Evolutionary conservation across 2,113 vertebrate species (phyloP).

Genomic region (Urocynchramus pylzowi): DNA sequence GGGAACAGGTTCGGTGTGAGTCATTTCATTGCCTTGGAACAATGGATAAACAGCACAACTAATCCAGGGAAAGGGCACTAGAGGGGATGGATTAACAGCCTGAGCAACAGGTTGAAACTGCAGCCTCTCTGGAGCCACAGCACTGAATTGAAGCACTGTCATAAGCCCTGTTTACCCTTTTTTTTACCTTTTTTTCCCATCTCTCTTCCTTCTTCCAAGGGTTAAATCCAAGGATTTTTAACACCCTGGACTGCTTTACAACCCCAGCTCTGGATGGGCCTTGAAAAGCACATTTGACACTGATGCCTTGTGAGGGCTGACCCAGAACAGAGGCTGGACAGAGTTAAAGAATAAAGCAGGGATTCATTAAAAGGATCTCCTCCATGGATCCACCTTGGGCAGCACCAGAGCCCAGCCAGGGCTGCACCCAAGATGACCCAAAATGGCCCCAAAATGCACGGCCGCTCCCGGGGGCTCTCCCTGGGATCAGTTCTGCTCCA

Average conservation of each 20-base stretch:
- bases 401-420: background rate
- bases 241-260: background rate
- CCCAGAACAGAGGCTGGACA: rapidly evolving
- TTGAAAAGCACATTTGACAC: background rate
- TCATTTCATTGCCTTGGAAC: conserved; percentile 40
- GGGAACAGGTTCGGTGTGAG: conserved; percentile 12
- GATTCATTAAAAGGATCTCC: background rate
- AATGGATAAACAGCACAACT: conserved; percentile 33
- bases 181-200: too few species aligned
- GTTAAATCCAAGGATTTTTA: background rate
- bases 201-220: background rate
- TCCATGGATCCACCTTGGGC: background rate
- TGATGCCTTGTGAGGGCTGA: background rate
- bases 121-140: background rate
- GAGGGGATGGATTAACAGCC: background rate
- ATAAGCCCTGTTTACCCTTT: background rate
- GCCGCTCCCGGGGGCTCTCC: too few species aligned
- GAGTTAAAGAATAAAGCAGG: background rate
- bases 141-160: background rate
- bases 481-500: too few species aligned
- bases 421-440: background rate
- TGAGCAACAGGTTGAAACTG: background rate
- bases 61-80: conserved; percentile 48
- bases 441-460: too few species aligned
- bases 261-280: background rate